Percentiles rank a stretch among this genome's conserved stretches.
Conservation (phyloP, 1,140 invertebrate genomes). For the Drosophila carrolli region DNA sequence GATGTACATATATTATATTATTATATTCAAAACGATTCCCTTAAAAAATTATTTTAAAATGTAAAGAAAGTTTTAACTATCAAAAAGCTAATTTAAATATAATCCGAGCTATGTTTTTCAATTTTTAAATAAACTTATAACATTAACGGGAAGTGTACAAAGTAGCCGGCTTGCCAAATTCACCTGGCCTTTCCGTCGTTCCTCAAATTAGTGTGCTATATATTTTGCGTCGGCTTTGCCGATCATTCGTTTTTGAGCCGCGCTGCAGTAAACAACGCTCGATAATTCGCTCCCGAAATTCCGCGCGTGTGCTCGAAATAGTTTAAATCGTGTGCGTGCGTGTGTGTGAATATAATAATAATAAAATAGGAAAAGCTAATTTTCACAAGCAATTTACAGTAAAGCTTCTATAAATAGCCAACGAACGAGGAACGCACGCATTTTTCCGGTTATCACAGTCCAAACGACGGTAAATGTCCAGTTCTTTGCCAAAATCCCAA, state of each 20-base stretch:
- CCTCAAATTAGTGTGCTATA: conserved; percentile 58
- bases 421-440: conserved; percentile 3
- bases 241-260: conserved; percentile 71
- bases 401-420: conserved; percentile 29
- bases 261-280: conserved; percentile 52
- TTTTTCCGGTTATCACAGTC: conserved; percentile 31
- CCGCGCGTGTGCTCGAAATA: conserved; percentile 21
- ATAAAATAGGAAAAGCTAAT: conserved; percentile 35
- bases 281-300: conserved; percentile 5
- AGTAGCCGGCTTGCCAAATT: background rate
- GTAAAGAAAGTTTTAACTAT: no score
- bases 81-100: no score
- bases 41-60: no score
- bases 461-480: conserved; percentile 33
- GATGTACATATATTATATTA: no score
- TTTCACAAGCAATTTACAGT: conserved; percentile 33
- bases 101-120: no score
- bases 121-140: background rate
- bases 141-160: background rate
- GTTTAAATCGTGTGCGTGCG: conserved; percentile 14
- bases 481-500: conserved; percentile 13
- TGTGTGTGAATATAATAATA: conserved; percentile 33
- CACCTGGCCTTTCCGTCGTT: conserved; percentile 21
- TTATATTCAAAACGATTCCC: no score
- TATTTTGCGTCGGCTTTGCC: conserved; percentile 36